Conservation (phyloP, 2,888 invertebrate species). For the Maniola hyperantus region DNA sequence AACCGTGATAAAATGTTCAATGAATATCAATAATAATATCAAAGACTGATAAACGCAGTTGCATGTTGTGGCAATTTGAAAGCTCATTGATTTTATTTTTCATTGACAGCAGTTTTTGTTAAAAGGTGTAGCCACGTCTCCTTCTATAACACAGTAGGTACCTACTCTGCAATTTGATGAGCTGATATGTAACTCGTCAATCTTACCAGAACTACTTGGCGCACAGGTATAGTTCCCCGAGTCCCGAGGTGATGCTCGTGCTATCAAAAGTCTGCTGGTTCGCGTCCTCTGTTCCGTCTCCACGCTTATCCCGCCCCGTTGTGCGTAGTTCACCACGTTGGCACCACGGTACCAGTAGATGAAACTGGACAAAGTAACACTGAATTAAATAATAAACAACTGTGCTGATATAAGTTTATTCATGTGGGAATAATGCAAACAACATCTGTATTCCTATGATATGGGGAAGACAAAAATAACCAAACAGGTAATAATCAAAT, state of each 20-base stretch:
- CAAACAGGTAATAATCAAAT: no score
- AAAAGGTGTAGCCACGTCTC: no score
- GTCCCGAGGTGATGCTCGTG: constrained; percentile 91
- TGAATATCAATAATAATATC: no score
- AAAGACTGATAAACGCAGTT: no score
- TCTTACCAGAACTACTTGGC: constrained; percentile 88
- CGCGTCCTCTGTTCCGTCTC: constrained; percentile 93
- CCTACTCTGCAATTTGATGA: no score
- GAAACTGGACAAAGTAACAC: constrained; percentile 66
- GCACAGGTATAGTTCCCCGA: constrained; percentile 96
- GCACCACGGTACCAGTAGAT: constrained; percentile 94
- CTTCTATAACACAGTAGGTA: no score
- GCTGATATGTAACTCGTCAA: neutral
- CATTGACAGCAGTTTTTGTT: no score
- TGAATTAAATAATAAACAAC: constrained; percentile 22
- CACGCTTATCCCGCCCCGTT: constrained; percentile 92
- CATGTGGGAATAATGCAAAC: neutral
- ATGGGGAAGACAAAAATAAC: no score
- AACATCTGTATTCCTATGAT: no score
- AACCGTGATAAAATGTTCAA: no score
- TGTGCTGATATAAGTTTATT: constrained; percentile 5
- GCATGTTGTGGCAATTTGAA: no score
- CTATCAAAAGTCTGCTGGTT: constrained; percentile 92
- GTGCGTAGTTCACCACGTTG: constrained; percentile 92
- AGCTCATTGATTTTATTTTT: no score